Evolutionary conservation across 2,888 invertebrate species (phyloP).

Genomic region (Watsonalla cultraria): DNA sequence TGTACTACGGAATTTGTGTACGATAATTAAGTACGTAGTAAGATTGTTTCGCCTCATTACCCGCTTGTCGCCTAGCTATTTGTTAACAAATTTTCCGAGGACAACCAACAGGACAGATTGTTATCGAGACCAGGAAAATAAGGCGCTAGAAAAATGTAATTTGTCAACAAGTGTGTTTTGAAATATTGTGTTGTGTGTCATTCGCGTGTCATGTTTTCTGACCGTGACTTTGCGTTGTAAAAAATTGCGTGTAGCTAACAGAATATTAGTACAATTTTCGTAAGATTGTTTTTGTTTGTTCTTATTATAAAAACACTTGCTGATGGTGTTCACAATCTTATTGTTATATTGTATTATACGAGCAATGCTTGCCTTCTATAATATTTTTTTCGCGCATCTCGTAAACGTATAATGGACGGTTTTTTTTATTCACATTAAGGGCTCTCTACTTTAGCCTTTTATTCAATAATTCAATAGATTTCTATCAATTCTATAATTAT

Average conservation of each 20-base stretch:
- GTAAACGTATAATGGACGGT: too few species aligned
- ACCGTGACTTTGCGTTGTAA: neutral
- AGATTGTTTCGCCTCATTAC: slow-evolving; percentile 37
- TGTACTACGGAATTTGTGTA: slow-evolving; percentile 26
- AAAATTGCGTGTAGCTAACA: neutral
- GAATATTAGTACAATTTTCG: too few species aligned
- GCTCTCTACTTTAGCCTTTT: too few species aligned
- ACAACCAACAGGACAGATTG: slow-evolving; percentile 26
- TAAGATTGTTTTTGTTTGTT: too few species aligned
- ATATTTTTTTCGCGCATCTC: too few species aligned
- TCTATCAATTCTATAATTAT: too few species aligned
- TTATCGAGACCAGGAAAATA: slow-evolving; percentile 39
- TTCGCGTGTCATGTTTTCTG: neutral
- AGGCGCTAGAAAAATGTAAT: slow-evolving; percentile 22
- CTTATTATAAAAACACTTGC: too few species aligned
- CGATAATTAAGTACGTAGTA: slow-evolving; percentile 31
- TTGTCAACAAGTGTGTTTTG: slow-evolving; percentile 21
- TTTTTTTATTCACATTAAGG: too few species aligned
- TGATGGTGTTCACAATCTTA: too few species aligned
- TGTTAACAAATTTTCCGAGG: slow-evolving; percentile 14
- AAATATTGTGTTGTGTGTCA: neutral
- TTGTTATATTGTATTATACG: too few species aligned
- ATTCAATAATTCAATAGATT: too few species aligned
- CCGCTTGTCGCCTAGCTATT: slow-evolving; percentile 16
- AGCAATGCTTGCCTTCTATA: too few species aligned